Evolutionary conservation across 2,888 invertebrate species (phyloP).

Genomic region (Oxytorus armatus): DNA sequence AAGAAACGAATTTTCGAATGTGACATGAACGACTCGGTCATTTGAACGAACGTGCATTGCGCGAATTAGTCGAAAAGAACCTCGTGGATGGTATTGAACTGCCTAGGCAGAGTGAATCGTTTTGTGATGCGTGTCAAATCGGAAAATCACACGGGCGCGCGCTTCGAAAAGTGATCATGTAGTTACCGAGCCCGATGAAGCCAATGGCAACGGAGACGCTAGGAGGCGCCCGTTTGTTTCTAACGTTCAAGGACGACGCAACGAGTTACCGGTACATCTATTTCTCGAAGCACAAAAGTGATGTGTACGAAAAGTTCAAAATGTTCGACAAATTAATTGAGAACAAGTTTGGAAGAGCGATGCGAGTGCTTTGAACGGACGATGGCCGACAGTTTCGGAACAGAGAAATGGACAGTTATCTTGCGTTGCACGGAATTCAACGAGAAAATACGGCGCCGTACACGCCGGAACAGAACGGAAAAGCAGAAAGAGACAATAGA

Average conservation of each 20-base stretch:
- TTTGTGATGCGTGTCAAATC: too few species aligned
- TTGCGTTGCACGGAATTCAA: too few species aligned
- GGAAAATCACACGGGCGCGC: too few species aligned
- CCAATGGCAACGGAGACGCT: background rate
- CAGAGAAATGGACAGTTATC: conserved; percentile 34
- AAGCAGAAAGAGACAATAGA: conserved; percentile 62
- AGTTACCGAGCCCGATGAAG: too few species aligned
- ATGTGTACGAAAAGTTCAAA: conserved; percentile 58
- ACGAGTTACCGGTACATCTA: too few species aligned
- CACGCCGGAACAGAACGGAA: conserved; percentile 67
- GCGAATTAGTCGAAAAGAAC: background rate
- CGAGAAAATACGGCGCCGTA: too few species aligned
- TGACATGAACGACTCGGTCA: background rate
- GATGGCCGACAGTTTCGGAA: conserved; percentile 64
- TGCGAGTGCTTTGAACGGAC: conserved; percentile 56
- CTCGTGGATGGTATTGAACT: background rate
- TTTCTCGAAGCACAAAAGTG: conserved; percentile 64
- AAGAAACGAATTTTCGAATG: background rate
- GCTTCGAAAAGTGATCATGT: background rate
- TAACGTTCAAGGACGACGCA: too few species aligned
- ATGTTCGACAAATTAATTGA: conserved; percentile 26
- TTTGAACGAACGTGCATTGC: background rate
- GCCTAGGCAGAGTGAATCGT: background rate
- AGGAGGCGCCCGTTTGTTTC: conserved; percentile 32
- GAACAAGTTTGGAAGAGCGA: conserved; percentile 55